Base-by-base conservation (phyloP, 2,888 invertebrate genomes). In the Bugulina stolonifera region DNA sequence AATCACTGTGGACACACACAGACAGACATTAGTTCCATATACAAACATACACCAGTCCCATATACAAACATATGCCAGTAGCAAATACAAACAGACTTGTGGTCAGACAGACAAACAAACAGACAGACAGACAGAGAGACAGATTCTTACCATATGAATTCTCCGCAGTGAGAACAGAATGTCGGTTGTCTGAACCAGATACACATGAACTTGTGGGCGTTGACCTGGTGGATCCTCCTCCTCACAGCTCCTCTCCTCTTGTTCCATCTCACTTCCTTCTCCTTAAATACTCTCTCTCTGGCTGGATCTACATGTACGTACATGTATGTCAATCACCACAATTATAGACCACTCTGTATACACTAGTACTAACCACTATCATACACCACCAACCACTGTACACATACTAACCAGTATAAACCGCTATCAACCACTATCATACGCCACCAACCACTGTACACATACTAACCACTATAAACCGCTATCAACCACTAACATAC, bases 151-250 rank as follows among this genome's bases (percentile, higher is more conserved):
- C 98, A 98, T 85, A 99, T 98, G 87, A 99, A 99, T 87, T 97
- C 96, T 79, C 93, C 90, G 88, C 99, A 99, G 87, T 97, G 95
- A 83, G 96, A 96, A 89, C 99, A 99, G 88, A 99, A 99, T 79
- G 98, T 98, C 77, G 98, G 98, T 87, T 99, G 99, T 72, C 95
- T 90, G 81, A 99, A 89, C 87, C 95, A 96, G 76, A 98, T 97
- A 77, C 98, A 98, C 98, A 99, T 98, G 87, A 99, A 99, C 88
- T 99, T 99, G 89, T 99, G 99, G 69, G 97, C 98, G 86, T 87
- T 96, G 77, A 91, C 89, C 88, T 98, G 95, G 87, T 99, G 99
- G 79, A 99, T 95, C 79, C 96, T 90, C 75, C 98, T 89, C 75
- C 98, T 90, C 94, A 99, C 95, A 76, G 99, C 98, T 76, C 97